These are phyloP conservation scores for Nymphalis io DNA, from an alignment of 1,140 invertebrate species.

Conservation along the genomic window DNA sequence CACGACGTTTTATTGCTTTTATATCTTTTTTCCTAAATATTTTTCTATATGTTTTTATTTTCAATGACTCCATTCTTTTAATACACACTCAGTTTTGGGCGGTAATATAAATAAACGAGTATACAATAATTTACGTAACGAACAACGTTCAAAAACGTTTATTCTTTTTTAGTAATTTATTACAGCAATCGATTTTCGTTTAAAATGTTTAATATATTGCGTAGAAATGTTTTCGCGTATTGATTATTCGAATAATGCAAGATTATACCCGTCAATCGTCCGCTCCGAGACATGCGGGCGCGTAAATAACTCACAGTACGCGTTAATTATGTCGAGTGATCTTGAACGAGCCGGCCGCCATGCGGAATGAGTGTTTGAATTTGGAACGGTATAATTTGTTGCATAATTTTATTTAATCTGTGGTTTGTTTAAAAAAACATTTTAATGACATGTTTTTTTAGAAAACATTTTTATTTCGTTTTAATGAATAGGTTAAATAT, in stretches of 20 bases:
- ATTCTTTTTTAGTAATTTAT: no score
- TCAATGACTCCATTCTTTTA: background rate
- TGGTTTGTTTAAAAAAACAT: constrained; percentile 7
- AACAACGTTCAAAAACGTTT: no score
- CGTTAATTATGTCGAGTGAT: constrained; percentile 54
- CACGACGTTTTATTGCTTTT: background rate
- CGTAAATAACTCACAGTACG: constrained; percentile 74
- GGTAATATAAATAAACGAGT: no score
- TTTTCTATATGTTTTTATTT: background rate
- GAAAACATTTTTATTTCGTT: background rate
- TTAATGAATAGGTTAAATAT: background rate
- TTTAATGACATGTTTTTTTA: background rate
- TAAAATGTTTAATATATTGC: background rate
- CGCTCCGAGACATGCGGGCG: constrained; percentile 67
- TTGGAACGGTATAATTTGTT: constrained; percentile 29
- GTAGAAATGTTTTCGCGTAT: background rate
- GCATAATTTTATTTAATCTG: constrained; percentile 9
- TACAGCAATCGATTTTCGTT: no score
- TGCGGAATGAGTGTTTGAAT: constrained; percentile 40
- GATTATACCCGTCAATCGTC: constrained; percentile 43
- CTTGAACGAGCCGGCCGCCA: constrained; percentile 41
- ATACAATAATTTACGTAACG: no score
- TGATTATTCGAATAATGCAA: constrained; percentile 41
- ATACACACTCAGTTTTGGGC: no score
- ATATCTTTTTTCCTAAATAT: background rate